phyloP scores from a whole-genome alignment of 2,797 vertebrate genomes.

The Anguilla pacifica region DNA sequence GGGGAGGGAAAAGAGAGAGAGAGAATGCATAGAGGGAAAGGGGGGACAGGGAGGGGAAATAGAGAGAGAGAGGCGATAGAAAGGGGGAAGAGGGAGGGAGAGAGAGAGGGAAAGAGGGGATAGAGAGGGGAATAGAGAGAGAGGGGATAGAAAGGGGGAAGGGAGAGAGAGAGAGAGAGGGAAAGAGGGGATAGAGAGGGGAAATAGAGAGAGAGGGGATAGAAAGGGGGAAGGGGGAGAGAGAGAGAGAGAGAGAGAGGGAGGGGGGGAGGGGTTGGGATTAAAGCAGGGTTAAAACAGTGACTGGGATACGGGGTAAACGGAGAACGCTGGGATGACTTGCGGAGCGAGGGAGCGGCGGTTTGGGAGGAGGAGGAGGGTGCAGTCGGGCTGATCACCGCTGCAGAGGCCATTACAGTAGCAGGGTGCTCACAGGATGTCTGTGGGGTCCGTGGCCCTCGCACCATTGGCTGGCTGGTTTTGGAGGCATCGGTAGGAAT shows the following conservation, averaged over 20 bases:
- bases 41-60: too few relatives aligned
- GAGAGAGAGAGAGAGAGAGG: not conserved
- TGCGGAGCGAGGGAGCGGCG: not conserved
- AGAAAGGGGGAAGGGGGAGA: not conserved
- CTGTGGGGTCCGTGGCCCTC: not conserved
- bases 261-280: not conserved
- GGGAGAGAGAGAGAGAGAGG: not conserved
- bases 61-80: too few relatives aligned
- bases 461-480: not conserved
- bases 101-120: too few relatives aligned
- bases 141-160: too few relatives aligned
- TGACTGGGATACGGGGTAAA: not conserved
- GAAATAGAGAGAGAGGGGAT: too few relatives aligned
- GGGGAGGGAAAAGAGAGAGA: not conserved
- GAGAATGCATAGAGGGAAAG: not conserved
- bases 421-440: too few relatives aligned
- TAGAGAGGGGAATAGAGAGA: too few relatives aligned
- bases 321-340: not conserved
- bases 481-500: not conserved
- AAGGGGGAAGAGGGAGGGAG: too few relatives aligned
- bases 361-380: not conserved
- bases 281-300: not conserved
- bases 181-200: too few relatives aligned
- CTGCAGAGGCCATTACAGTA: too few relatives aligned
- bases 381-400: too few relatives aligned